Evolutionary conservation across 2,888 invertebrate genomes (phyloP).

Genomic region (Allophyes oxyacanthae): DNA sequence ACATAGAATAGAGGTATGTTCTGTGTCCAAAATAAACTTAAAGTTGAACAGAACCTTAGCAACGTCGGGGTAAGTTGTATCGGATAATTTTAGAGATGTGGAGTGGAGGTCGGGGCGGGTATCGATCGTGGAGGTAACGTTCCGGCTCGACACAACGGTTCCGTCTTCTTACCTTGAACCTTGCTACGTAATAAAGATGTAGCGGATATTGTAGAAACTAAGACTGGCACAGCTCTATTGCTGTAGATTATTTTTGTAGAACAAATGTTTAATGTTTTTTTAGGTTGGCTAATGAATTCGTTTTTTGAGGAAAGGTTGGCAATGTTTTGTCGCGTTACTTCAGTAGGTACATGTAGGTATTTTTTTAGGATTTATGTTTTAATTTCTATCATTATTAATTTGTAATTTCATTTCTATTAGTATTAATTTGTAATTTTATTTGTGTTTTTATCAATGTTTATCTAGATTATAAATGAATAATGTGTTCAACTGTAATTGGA

Average conservation of each 20-base stretch:
- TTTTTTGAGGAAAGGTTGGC: conserved; percentile 6
- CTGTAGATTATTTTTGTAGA: conserved; percentile 15
- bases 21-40: conserved; percentile 42
- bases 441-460: no score
- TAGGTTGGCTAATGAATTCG: neutral
- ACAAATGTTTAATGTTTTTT: neutral
- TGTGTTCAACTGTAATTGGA: no score
- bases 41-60: conserved; percentile 33
- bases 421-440: no score
- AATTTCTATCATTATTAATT: no score
- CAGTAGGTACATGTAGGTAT: no score
- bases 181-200: conserved; percentile 38
- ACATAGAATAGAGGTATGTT: no score
- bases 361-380: no score
- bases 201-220: conserved; percentile 25
- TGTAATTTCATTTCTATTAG: no score
- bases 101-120: conserved; percentile 54
- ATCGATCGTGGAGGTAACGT: conserved; percentile 64
- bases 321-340: neutral
- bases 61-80: conserved; percentile 50
- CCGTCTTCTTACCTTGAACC: conserved; percentile 57
- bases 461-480: no score
- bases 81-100: conserved; percentile 70
- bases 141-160: conserved; percentile 49
- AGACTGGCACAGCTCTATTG: conserved; percentile 25